A percentile compares a stretch with the other conserved stretches of the same genome.
These are phyloP conservation scores for Oryzias dopingdopingensis DNA, from an alignment of 2,797 vertebrate genomes.

Conservation along the genomic window DNA sequence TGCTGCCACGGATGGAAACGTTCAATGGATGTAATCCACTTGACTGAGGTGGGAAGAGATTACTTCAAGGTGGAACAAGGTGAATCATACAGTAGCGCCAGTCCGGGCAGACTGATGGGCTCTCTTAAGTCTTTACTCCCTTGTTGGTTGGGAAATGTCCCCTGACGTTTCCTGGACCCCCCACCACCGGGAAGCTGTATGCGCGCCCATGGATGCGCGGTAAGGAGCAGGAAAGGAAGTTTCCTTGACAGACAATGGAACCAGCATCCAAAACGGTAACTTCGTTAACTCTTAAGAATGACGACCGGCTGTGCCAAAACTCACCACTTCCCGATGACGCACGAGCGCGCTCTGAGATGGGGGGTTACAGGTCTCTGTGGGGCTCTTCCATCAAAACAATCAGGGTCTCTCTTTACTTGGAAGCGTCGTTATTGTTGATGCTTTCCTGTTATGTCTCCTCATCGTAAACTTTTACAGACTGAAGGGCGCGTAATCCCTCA, in stretches of 20 bases:
- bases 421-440: background rate
- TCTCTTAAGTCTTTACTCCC: conserved; percentile 14
- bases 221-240: conserved; percentile 56
- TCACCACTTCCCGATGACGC: conserved; percentile 59
- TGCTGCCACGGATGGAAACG: conserved; percentile 47
- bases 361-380: conserved; percentile 29
- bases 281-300: conserved; percentile 23
- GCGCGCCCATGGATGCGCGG: conserved; percentile 36
- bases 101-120: background rate
- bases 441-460: conserved; percentile 12
- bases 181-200: conserved; percentile 35
- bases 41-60: conserved; percentile 52
- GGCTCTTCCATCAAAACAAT: conserved; percentile 22
- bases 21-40: conserved; percentile 69
- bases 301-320: conserved; percentile 8
- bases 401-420: conserved; percentile 4
- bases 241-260: conserved; percentile 54
- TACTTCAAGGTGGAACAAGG: conserved; percentile 64
- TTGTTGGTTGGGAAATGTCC: conserved; percentile 11
- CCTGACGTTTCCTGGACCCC: conserved; percentile 42
- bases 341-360: conserved; percentile 20
- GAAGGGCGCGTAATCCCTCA: too few relatives aligned
- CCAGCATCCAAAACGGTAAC: conserved; percentile 26
- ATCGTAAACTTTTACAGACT: background rate
- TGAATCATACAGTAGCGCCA: conserved; percentile 7